Evolutionary conservation across 2,888 invertebrate species (phyloP).

Genomic region (Meiosimyza platycephala): DNA sequence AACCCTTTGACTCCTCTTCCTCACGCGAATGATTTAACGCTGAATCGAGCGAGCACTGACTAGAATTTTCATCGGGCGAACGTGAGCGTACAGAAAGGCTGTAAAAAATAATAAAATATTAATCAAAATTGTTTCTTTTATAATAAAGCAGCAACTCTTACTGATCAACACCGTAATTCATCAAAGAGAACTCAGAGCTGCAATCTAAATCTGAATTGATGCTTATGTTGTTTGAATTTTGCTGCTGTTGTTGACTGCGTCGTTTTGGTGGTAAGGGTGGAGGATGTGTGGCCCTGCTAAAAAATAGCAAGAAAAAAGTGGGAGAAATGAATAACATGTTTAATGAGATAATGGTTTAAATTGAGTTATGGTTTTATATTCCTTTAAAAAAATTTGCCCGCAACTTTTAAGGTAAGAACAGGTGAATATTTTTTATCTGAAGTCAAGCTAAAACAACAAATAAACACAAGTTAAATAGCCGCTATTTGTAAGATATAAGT

Average conservation of each 20-base stretch:
- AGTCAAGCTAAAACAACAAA: too few species aligned
- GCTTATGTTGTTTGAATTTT: slow-evolving; percentile 63
- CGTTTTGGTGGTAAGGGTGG: slow-evolving; percentile 85
- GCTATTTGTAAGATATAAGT: too few species aligned
- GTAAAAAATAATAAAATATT: slow-evolving; percentile 22
- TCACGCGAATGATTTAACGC: slow-evolving; percentile 89
- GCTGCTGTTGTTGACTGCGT: slow-evolving; percentile 66
- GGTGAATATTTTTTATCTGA: too few species aligned
- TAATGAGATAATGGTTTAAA: background rate
- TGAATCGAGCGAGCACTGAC: slow-evolving; percentile 84
- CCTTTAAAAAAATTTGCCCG: too few species aligned
- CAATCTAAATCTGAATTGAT: slow-evolving; percentile 62
- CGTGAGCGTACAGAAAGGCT: slow-evolving; percentile 80
- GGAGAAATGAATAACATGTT: slow-evolving; percentile 20
- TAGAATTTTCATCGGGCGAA: slow-evolving; percentile 78
- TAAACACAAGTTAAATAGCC: too few species aligned
- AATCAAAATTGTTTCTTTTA: too few species aligned
- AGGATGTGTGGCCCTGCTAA: slow-evolving; percentile 69
- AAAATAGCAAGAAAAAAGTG: slow-evolving; percentile 3
- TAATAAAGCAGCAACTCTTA: slow-evolving; percentile 49
- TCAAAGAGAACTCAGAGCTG: slow-evolving; percentile 70
- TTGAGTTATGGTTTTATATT: too few species aligned
- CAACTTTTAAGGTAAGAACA: too few species aligned
- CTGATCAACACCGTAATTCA: slow-evolving; percentile 75
- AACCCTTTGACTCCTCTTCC: slow-evolving; percentile 78